Evolutionary conservation across 2,113 vertebrate genomes (phyloP).

Genomic region (Tragelaphus buxtoni): DNA sequence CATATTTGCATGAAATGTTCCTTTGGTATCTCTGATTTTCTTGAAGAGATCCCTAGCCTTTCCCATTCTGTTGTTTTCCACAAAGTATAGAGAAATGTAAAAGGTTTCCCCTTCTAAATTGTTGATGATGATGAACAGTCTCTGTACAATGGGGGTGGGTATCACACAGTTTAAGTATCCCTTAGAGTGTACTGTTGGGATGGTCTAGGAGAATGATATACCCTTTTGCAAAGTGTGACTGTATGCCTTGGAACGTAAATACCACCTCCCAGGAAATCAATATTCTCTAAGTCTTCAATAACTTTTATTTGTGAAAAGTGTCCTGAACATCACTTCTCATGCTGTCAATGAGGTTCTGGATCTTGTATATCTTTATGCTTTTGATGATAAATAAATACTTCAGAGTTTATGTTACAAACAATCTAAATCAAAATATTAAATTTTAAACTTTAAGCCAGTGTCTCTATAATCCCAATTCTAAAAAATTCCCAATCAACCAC

Average conservation of each 20-base stretch:
- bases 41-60: too few species aligned
- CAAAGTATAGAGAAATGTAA: not conserved
- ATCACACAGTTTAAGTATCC: not conserved
- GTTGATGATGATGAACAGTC: not conserved
- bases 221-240: not conserved
- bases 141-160: not conserved
- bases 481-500: not conserved
- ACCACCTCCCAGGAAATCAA: not conserved
- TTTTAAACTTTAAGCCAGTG: constrained; percentile 6
- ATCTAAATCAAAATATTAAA: constrained; percentile 20
- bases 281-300: not conserved
- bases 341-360: not conserved
- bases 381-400: not conserved
- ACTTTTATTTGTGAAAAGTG: constrained; percentile 13
- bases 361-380: not conserved
- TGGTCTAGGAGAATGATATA: not conserved
- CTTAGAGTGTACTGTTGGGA: not conserved
- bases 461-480: not conserved
- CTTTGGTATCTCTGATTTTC: too few species aligned
- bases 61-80: too few species aligned
- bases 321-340: not conserved
- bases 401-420: constrained; percentile 6
- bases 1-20: too few species aligned
- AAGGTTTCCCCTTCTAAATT: not conserved
- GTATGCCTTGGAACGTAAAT: not conserved